Evolutionary conservation across 1,140 invertebrate genomes (phyloP), one percentile per base, ranked within the genome.

Genomic region (Polyergus mexicanus): DNA sequence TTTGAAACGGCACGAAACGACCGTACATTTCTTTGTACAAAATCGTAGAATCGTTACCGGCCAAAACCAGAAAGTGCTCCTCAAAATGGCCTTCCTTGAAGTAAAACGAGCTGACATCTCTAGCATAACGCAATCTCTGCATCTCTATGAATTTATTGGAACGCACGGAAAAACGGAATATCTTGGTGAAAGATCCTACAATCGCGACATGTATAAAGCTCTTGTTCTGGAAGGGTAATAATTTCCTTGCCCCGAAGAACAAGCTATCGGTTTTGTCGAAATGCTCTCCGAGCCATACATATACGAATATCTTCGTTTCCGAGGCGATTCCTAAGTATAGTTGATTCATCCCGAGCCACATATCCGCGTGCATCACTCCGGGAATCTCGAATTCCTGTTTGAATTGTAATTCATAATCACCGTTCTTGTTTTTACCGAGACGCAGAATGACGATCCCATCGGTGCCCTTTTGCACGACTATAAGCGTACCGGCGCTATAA

Each of bases 201-300:
- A 78, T 68, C 5, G 86, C 66, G 1, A 93, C 11, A 11, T 90
- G 62, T 68, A 89, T 88, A 0, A 87, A 85, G 1, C 84, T 88
- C 0, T 89, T 88, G 8, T 63, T 88, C 7, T 87, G 69, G 38
- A 94, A 92, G 3, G 85, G 86, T 8, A 88, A 65, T 8, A 91
- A 19, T 51, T 65, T 90, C 8, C 78, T 62, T 0, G 89, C 66
- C 0, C 72, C 84, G 22, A 85, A 80, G 28, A 62, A 6, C 11
- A 96, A 86, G 8, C 86, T 72, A 56, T 95, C 93, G 8, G 95
- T 90, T 2, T 92, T 72, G 91, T 96, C 96, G 88, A 96, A 96
- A 88, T 96, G 94, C 60, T 92, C 94, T 35, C 94, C 94, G 41
- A 94, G 85, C 96, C 95, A 96, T 25, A 89, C 90, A 78, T 95